These are phyloP conservation scores for Laupala kohalensis DNA, from an alignment of 1,140 invertebrate species.

Conservation along the genomic window DNA sequence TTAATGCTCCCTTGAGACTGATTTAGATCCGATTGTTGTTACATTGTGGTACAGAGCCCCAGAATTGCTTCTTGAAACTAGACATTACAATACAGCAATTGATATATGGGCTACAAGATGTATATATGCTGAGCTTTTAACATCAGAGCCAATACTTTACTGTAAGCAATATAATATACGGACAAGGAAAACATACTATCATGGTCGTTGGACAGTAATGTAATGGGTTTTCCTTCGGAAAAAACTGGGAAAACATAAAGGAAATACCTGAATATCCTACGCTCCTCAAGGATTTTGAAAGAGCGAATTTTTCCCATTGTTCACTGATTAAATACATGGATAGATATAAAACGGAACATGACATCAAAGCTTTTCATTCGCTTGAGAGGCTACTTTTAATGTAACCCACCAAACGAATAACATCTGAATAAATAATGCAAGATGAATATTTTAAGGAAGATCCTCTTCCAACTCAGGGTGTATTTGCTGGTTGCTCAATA, in stretches of 20 bases:
- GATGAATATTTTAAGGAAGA: slow-evolving; percentile 97
- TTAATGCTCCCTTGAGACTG: slow-evolving; percentile 96
- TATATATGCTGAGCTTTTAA: slow-evolving; percentile 94
- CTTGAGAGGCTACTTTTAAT: slow-evolving; percentile 88
- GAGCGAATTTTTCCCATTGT: slow-evolving; percentile 87
- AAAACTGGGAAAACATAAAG: slow-evolving; percentile 99
- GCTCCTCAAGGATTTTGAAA: slow-evolving; percentile 93
- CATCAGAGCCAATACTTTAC: slow-evolving; percentile 98
- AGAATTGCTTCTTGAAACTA: slow-evolving; percentile 86
- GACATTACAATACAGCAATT: slow-evolving; percentile 98
- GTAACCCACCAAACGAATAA: slow-evolving; percentile 97
- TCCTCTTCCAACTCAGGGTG: slow-evolving; percentile 78
- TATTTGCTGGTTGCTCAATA: slow-evolving; percentile 89
- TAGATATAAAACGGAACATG: slow-evolving; percentile 93
- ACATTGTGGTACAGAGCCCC: slow-evolving; percentile 99
- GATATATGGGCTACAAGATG: slow-evolving; percentile 99
- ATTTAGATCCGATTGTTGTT: slow-evolving; percentile 98
- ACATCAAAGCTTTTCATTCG: slow-evolving; percentile 91
- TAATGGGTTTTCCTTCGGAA: slow-evolving; percentile 98
- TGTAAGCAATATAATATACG: slow-evolving; percentile 99
- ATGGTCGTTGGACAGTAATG: slow-evolving; percentile 93
- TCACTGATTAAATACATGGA: slow-evolving; percentile 98
- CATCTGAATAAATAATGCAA: slow-evolving; percentile 95
- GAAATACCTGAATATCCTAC: slow-evolving; percentile 99
- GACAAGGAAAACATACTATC: slow-evolving; percentile 99